Base-by-base conservation (phyloP, 64 coral and sea anemone species). In the Trachythela sp. region DNA sequence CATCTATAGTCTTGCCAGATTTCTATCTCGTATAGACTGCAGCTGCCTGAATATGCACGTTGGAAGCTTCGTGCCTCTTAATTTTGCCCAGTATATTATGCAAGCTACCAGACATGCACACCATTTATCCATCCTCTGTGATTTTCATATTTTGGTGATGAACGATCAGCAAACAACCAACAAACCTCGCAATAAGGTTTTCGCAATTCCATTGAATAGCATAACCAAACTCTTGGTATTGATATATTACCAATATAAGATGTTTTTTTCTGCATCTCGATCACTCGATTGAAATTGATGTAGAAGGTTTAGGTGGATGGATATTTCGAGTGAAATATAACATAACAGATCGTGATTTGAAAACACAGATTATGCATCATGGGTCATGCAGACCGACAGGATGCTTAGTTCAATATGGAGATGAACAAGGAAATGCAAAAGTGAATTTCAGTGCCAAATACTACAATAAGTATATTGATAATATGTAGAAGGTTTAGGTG, bases 101-200 rank as follows among this genome's bases (percentile, higher is more conserved):
- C 24, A 77, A 77, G 31, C 31, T 35, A 77, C 71, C 71, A 77
- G n/a, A 77, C 36, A n/a, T n/a, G n/a, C n/a, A 77, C 71, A 77
- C 71, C 71, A 77, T 77, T 77, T 77, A 77, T 77, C 71, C 71
- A 77, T 35, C 71, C 71, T 77, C 71, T 77, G 30, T 77, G 13
- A 77, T 77, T 77, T 77, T 39, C 71, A 77, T 77, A 77, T 3
- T 77, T 29, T 77, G n/a, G n/a, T n/a, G n/a, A n/a, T n/a, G n/a
- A n/a, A n/a, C n/a, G 13, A 34, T 77, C 36, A 36, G 71, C 71
- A 77, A 77, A 77, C 71, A 77, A 77, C 71, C 71, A 77, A 77
- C 71, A 77, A 77, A 77, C 31, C 71, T 77, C 71, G 31, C 71
- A 77, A 77, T 77, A 77, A 33, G 71, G 71, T 77, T 77, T 77